These are phyloP conservation scores for Microctenopoma stevenorrisi DNA, from an alignment of 2,797 vertebrate species.

Conservation along the genomic window DNA sequence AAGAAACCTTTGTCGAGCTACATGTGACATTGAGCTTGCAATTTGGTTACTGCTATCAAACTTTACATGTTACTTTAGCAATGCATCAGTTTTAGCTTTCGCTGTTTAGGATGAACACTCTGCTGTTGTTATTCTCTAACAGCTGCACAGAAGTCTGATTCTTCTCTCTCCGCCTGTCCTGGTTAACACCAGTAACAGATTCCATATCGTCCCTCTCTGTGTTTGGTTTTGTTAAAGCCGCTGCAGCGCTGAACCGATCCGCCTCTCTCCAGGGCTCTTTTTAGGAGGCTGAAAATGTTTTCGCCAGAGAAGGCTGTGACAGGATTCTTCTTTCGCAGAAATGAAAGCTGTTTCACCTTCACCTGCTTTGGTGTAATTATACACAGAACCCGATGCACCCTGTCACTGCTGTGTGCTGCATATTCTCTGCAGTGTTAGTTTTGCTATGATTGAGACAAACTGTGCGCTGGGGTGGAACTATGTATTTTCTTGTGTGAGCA, in stretches of 20 bases:
- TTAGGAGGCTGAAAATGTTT: constrained; percentile 21
- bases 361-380: constrained; percentile 5
- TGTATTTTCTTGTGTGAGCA: constrained; percentile 8
- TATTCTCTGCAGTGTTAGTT: constrained; percentile 2
- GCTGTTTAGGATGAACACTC: neutral
- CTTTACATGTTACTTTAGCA: neutral
- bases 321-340: constrained; percentile 23
- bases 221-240: constrained; percentile 24
- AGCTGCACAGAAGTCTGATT: constrained; percentile 2
- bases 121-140: neutral
- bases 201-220: neutral
- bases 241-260: constrained; percentile 8
- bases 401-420: neutral
- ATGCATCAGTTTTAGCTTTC: neutral
- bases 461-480: neutral
- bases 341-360: constrained; percentile 13
- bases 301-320: constrained; percentile 1
- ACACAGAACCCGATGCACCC: neutral
- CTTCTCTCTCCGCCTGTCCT: constrained; percentile 10
- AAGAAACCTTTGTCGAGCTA: constrained; percentile 4
- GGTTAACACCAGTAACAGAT: constrained; percentile 27
- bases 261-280: constrained; percentile 20
- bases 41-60: neutral
- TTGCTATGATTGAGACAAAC: neutral
- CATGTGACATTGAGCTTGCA: neutral